Evolutionary conservation across 2,888 invertebrate species (phyloP).

Genomic region (Drosophila falleni): DNA sequence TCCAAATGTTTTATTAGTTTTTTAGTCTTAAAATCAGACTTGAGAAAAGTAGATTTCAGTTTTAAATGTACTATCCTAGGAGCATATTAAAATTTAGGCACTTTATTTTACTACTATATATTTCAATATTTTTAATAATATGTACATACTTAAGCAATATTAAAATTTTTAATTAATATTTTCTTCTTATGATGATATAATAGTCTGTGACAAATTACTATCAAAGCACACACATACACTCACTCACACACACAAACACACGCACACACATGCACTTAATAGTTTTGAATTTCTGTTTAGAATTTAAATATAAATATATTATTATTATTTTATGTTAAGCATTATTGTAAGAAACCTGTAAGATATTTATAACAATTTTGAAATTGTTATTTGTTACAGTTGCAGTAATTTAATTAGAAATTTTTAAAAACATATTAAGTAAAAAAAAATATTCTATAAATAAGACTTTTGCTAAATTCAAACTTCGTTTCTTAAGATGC

Average conservation of each 20-base stretch:
- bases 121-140: too few relatives aligned
- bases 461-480: conserved; percentile 28
- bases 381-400: neutral
- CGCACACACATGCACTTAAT: conserved; percentile 5
- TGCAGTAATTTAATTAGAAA: neutral
- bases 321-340: neutral
- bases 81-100: too few relatives aligned
- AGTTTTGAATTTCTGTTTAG: neutral
- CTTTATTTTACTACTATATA: too few relatives aligned
- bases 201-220: neutral
- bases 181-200: too few relatives aligned
- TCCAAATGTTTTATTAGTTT: too few relatives aligned
- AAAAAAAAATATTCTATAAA: neutral
- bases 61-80: too few relatives aligned
- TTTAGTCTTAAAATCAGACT: too few relatives aligned
- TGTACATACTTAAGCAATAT: too few relatives aligned
- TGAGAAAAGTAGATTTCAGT: too few relatives aligned
- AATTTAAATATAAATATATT: neutral
- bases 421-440: neutral
- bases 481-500: neutral
- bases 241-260: conserved; percentile 6
- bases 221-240: conserved; percentile 8
- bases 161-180: too few relatives aligned
- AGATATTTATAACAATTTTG: neutral
- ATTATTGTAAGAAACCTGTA: neutral